These are phyloP conservation scores for Bradypodion ventrale DNA, from an alignment of 2,797 vertebrate species.

Conservation along the genomic window DNA sequence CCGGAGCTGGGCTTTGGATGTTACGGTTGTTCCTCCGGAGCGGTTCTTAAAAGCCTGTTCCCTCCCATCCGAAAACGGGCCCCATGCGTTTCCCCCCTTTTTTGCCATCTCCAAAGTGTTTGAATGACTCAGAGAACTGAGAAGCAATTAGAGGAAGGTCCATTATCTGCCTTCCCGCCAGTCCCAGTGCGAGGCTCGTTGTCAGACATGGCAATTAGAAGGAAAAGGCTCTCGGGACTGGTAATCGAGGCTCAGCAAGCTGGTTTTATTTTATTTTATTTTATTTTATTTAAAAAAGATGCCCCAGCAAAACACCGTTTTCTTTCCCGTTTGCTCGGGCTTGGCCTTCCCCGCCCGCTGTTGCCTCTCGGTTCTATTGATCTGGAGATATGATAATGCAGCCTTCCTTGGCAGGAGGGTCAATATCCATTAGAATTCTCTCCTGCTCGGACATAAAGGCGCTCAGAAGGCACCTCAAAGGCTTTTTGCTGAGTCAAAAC, in stretches of 20 bases:
- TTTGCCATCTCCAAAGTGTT: conserved; percentile 56
- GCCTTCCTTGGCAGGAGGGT: conserved; percentile 55
- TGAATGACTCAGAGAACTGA: conserved; percentile 63
- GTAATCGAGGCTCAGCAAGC: conserved; percentile 61
- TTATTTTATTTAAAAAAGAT: conserved; percentile 43
- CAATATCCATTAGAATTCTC: conserved; percentile 60
- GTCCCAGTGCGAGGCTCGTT: conserved; percentile 45
- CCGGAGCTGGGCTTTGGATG: conserved; percentile 47
- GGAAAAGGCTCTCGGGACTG: conserved; percentile 64
- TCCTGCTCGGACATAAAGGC: conserved; percentile 53
- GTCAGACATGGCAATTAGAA: conserved; percentile 68
- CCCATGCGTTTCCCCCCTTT: conserved; percentile 37
- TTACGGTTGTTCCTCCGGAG: conserved; percentile 49
- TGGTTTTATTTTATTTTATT: conserved; percentile 28
- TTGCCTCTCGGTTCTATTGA: conserved; percentile 53
- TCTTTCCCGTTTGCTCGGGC: conserved; percentile 50
- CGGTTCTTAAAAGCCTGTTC: conserved; percentile 57
- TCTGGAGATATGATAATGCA: conserved; percentile 59
- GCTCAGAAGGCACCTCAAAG: conserved; percentile 46
- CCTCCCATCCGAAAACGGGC: conserved; percentile 43
- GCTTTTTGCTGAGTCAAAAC: conserved; percentile 59
- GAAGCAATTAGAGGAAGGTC: conserved; percentile 69
- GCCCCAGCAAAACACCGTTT: conserved; percentile 57
- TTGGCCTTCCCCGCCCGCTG: conserved; percentile 15
- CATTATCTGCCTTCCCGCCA: conserved; percentile 60